phyloP scores from a whole-genome alignment of 2,888 invertebrate genomes.

The Sepiola atlantica region DNA sequence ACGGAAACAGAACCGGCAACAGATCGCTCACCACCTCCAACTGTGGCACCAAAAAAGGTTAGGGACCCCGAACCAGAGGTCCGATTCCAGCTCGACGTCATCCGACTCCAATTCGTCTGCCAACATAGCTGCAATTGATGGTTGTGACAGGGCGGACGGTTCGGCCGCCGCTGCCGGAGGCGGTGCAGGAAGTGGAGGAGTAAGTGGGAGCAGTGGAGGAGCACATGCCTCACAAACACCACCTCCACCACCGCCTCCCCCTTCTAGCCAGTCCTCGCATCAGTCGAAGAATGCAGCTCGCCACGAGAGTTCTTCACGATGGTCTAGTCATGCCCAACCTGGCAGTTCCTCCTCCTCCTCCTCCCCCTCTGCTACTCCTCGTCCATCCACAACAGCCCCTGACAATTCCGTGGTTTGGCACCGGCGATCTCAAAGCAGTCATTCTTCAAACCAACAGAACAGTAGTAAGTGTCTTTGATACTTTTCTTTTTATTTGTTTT shows the following conservation, averaged over 20 bases:
- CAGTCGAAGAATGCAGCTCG: conserved; percentile 37
- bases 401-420: conserved; percentile 59
- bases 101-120: conserved; percentile 46
- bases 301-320: conserved; percentile 12
- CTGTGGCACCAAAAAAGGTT: conserved; percentile 68
- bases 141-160: conserved; percentile 50
- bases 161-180: conserved; percentile 44
- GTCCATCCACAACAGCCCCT: conserved; percentile 49
- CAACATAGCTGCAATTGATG: conserved; percentile 47
- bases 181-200: not conserved
- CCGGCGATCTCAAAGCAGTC: conserved; percentile 51
- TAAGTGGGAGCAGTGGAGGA: conserved; percentile 38
- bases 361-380: not conserved
- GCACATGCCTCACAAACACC: conserved; percentile 32
- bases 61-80: not conserved
- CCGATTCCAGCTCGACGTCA: conserved; percentile 40
- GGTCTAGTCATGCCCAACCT: conserved; percentile 36
- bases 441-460: conserved; percentile 38
- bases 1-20: conserved; percentile 67
- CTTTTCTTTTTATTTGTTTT: not conserved
- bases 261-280: conserved; percentile 46
- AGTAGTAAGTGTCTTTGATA: not conserved
- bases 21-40: conserved; percentile 69
- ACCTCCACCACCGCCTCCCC: conserved; percentile 47
- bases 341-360: not conserved